Conservation (phyloP, 2,113 vertebrate species). For the Salvator merianae region DNA sequence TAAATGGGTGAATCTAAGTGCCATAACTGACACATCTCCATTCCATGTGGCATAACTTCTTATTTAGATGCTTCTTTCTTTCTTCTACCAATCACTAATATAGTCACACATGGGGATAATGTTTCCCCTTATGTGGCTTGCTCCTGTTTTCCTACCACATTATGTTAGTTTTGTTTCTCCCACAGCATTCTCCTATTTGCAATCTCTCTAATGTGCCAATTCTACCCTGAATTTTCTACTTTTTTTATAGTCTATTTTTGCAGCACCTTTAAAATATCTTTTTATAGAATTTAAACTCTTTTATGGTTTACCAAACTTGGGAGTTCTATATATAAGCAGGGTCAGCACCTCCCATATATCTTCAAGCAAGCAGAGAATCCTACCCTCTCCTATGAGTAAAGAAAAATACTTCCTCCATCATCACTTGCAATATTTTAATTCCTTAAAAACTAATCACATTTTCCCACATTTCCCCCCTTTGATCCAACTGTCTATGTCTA, state of each 20-base stretch:
- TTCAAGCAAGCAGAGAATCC: conserved; percentile 41
- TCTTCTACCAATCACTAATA: conserved; percentile 45
- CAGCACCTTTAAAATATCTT: conserved; percentile 36
- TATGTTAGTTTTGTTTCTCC: not conserved
- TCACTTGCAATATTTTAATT: not conserved
- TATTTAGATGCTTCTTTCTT: conserved; percentile 54
- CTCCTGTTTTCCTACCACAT: conserved; percentile 31
- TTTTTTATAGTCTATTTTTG: conserved; percentile 41
- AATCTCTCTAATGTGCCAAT: conserved; percentile 32
- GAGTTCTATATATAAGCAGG: conserved; percentile 38
- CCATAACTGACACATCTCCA: conserved; percentile 59
- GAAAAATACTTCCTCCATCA: conserved; percentile 20
- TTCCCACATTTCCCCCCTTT: no score
- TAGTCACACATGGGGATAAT: conserved; percentile 36
- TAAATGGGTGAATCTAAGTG: conserved; percentile 61
- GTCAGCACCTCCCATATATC: not conserved
- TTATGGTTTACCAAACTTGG: conserved; percentile 43
- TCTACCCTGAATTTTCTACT: conserved; percentile 48
- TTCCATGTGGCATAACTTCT: conserved; percentile 56
- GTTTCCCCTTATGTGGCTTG: conserved; percentile 14
- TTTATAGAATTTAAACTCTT: conserved; percentile 53
- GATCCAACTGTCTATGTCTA: no score
- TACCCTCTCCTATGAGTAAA: not conserved
- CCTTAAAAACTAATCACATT: not conserved
- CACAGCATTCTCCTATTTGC: not conserved